phyloP scores from a whole-genome alignment of 2,888 invertebrate species.

The Periphyllus acericola region DNA sequence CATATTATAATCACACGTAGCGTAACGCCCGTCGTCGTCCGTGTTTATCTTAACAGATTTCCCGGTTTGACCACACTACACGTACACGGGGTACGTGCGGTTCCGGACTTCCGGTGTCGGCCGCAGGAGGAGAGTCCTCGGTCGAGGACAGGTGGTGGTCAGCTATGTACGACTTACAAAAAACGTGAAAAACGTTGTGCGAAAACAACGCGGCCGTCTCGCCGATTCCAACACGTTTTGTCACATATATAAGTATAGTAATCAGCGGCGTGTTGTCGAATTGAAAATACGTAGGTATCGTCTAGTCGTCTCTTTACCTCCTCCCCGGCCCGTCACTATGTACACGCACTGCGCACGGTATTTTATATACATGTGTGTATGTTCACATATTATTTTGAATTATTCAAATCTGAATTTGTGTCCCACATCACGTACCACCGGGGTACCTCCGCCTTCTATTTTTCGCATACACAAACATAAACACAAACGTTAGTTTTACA shows the following conservation, averaged over 20 bases:
- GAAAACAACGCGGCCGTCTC: background rate
- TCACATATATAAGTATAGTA: background rate
- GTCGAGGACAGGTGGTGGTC: no score
- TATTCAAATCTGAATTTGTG: conserved; percentile 31
- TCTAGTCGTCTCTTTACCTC: background rate
- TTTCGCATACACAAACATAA: background rate
- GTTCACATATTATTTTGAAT: conserved; percentile 12
- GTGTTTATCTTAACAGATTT: no score
- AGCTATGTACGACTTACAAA: no score
- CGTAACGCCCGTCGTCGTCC: no score
- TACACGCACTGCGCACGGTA: background rate
- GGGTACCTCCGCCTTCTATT: background rate
- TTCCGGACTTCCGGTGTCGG: no score
- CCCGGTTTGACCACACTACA: no score
- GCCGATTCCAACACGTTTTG: conserved; percentile 15
- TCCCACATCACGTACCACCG: conserved; percentile 23
- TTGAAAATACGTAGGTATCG: conserved; percentile 6
- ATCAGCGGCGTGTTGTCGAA: background rate
- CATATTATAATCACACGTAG: background rate
- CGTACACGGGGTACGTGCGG: no score
- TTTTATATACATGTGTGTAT: background rate
- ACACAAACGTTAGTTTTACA: background rate
- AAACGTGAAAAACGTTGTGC: no score
- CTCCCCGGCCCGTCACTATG: background rate
- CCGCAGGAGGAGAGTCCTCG: no score